Percentiles rank a stretch among this genome's conserved stretches.
phyloP scores from a whole-genome alignment of 2,113 vertebrate genomes.

The Oncorhynchus masou region DNA sequence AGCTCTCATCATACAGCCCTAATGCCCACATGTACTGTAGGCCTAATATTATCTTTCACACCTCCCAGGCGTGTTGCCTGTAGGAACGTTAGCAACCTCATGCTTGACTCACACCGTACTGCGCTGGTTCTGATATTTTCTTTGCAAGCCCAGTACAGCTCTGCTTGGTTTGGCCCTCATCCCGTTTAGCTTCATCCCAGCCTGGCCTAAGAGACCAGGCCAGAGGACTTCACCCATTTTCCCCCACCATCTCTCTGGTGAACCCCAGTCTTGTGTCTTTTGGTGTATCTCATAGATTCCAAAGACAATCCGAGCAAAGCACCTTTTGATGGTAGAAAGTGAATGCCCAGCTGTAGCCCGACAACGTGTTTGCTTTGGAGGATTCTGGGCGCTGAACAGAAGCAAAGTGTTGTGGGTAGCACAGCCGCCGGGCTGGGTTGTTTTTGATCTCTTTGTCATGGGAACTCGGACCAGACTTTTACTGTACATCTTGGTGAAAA shows the following conservation, averaged over 20 bases:
- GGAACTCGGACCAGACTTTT: constrained; percentile 44
- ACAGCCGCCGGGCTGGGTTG: constrained; percentile 19
- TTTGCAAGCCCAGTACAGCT: no score
- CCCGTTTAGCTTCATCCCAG: neutral
- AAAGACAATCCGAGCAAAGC: constrained; percentile 34
- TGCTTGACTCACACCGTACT: neutral
- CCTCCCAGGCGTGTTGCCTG: constrained; percentile 11
- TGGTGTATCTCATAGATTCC: constrained; percentile 53
- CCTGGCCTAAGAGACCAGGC: neutral
- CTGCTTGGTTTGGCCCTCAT: neutral
- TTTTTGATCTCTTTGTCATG: constrained; percentile 28
- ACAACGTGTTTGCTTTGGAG: constrained; percentile 57
- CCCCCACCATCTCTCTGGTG: constrained; percentile 16
- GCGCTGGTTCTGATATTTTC: no score
- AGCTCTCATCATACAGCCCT: neutral
- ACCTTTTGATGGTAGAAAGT: constrained; percentile 36
- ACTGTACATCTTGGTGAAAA: constrained; percentile 11
- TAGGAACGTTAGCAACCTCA: constrained; percentile 23
- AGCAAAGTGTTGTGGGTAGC: constrained; percentile 28
- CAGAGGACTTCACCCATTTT: constrained; percentile 2
- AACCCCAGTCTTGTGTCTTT: constrained; percentile 48
- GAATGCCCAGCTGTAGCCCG: constrained; percentile 64
- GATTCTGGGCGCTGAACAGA: constrained; percentile 36
- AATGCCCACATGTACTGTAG: neutral
- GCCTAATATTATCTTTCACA: neutral